These are phyloP conservation scores for Lipophrys pholis DNA, from an alignment of 2,113 vertebrate species.

Conservation along the genomic window DNA sequence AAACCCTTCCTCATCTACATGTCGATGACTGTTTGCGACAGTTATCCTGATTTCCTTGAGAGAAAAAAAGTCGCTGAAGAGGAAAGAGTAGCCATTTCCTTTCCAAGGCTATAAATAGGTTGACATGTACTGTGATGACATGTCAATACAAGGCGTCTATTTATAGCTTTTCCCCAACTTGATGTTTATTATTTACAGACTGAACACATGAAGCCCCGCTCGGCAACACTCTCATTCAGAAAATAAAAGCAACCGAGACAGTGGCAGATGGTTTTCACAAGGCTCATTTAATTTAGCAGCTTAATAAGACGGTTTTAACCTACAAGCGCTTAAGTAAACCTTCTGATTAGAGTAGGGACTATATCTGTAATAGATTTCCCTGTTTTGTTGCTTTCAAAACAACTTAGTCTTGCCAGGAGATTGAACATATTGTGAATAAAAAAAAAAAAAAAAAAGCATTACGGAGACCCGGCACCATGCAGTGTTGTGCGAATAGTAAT, in stretches of 20 bases:
- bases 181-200: slow-evolving; percentile 13
- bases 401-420: slow-evolving; percentile 9
- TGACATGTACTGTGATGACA: not conserved
- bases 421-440: slow-evolving; percentile 16
- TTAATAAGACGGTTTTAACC: slow-evolving; percentile 62
- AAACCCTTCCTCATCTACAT: not conserved
- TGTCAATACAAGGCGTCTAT: slow-evolving; percentile 6
- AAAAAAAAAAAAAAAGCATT: not conserved
- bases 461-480: slow-evolving; percentile 22
- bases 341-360: slow-evolving; percentile 51
- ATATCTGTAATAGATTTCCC: slow-evolving; percentile 56
- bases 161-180: slow-evolving; percentile 20
- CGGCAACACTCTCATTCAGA: slow-evolving; percentile 44
- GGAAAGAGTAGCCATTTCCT: not conserved
- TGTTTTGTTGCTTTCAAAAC: slow-evolving; percentile 41
- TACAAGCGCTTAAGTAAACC: slow-evolving; percentile 47
- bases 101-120: slow-evolving; percentile 16
- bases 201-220: slow-evolving; percentile 18
- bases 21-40: not conserved
- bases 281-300: slow-evolving; percentile 63
- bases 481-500: slow-evolving; percentile 19
- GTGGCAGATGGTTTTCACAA: slow-evolving; percentile 65
- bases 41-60: slow-evolving; percentile 1
- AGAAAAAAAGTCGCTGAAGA: not conserved
- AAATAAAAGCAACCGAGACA: slow-evolving; percentile 37